Evolutionary conservation across 2,113 vertebrate species (phyloP).

Genomic region (Passer montanus): DNA sequence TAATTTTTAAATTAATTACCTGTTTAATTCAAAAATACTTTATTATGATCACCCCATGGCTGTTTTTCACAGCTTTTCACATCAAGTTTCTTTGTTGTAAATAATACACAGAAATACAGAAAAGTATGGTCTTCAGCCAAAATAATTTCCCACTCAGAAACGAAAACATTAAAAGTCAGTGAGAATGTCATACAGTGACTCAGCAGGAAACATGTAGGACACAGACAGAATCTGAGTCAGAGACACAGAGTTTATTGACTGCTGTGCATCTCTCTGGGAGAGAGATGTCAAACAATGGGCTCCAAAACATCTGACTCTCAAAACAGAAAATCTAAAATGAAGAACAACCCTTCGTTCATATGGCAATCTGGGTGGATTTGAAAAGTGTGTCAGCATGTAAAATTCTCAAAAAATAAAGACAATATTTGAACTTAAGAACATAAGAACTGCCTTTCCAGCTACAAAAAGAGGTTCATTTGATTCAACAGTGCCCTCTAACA

Average conservation of each 20-base stretch:
- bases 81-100: not conserved
- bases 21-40: not conserved
- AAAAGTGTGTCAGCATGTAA: not conserved
- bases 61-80: not conserved
- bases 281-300: not conserved
- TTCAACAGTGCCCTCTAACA: not conserved
- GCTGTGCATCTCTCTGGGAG: not conserved
- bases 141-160: not conserved
- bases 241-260: not conserved
- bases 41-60: not conserved
- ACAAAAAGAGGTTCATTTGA: not conserved
- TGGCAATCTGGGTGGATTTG: not conserved
- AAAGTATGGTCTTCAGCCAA: not conserved
- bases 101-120: not conserved
- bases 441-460: not conserved
- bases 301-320: not conserved
- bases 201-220: not conserved
- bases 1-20: not conserved
- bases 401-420: not conserved
- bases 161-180: not conserved
- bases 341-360: not conserved
- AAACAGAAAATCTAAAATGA: not conserved
- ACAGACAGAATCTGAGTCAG: not conserved
- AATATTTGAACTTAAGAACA: not conserved
- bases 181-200: not conserved